Conservation (phyloP, 2,797 vertebrate genomes). For the Potorous gilbertii region DNA sequence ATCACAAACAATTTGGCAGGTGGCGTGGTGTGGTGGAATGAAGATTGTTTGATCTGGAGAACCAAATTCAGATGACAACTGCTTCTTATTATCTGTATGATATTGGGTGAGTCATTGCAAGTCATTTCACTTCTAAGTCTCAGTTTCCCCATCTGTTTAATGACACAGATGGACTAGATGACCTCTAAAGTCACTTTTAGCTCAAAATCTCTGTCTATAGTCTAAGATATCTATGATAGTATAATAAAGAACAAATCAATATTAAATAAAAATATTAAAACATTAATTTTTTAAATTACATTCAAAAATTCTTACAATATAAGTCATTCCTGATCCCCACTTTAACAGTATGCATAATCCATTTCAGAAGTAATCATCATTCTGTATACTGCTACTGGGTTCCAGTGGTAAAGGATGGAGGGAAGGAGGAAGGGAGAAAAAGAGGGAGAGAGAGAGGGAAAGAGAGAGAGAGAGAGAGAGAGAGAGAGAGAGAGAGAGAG, state of each 20-base stretch:
- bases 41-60: neutral
- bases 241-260: conserved; percentile 18
- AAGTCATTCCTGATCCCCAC: conserved; percentile 29
- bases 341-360: conserved; percentile 36
- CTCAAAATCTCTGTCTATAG: neutral
- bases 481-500: no score
- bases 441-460: no score
- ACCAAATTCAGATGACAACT: neutral
- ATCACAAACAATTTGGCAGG: neutral
- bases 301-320: conserved; percentile 5
- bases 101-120: neutral
- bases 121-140: no score
- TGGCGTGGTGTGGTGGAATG: neutral
- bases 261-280: conserved; percentile 34
- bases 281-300: conserved; percentile 14
- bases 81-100: neutral
- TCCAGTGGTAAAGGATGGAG: neutral
- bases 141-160: neutral
- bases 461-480: no score
- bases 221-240: neutral
- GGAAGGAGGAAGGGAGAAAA: rapidly evolving
- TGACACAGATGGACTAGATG: neutral
- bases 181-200: neutral
- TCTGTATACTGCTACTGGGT: conserved; percentile 1
- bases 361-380: conserved; percentile 43